phyloP scores from a whole-genome alignment of 2,888 invertebrate species.

The Silvanus unidentatus region DNA sequence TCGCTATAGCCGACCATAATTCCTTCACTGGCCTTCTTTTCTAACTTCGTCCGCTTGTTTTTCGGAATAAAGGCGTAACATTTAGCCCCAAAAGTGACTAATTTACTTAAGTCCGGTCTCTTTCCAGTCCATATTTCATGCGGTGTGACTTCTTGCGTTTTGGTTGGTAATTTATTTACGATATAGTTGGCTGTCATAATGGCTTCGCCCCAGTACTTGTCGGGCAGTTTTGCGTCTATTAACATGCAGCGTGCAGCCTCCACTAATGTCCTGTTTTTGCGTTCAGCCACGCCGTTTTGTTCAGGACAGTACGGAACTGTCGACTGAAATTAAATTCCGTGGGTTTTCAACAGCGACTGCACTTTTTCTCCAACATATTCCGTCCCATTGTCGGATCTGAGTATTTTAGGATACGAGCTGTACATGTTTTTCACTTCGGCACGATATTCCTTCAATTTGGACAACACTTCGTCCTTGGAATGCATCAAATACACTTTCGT shows the following conservation, averaged over 20 bases:
- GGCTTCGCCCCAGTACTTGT: slow-evolving; percentile 3
- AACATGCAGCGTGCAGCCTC: slow-evolving; percentile 7
- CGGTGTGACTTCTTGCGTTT: neutral
- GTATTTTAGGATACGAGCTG: no score
- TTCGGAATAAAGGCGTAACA: neutral
- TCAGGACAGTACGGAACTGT: slow-evolving; percentile 7
- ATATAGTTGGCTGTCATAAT: no score
- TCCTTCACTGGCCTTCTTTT: neutral
- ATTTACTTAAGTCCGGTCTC: neutral
- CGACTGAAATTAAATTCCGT: slow-evolving; percentile 4
- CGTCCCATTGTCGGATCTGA: slow-evolving; percentile 3
- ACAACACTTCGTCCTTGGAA: slow-evolving; percentile 1
- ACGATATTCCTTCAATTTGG: no score
- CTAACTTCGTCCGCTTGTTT: neutral
- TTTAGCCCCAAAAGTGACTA: neutral
- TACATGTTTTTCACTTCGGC: no score
- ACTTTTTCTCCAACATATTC: slow-evolving; percentile 4
- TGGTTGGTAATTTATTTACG: neutral
- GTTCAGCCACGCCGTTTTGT: slow-evolving; percentile 5
- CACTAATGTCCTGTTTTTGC: slow-evolving; percentile 7
- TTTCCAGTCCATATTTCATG: slow-evolving; percentile 3
- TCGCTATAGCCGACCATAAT: slow-evolving; percentile 5
- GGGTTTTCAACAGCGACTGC: neutral
- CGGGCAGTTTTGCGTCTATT: slow-evolving; percentile 3
- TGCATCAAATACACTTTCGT: slow-evolving; percentile 2